Evolutionary conservation across 2,797 vertebrate species (phyloP).

Genomic region (Rhinogobio ventralis): DNA sequence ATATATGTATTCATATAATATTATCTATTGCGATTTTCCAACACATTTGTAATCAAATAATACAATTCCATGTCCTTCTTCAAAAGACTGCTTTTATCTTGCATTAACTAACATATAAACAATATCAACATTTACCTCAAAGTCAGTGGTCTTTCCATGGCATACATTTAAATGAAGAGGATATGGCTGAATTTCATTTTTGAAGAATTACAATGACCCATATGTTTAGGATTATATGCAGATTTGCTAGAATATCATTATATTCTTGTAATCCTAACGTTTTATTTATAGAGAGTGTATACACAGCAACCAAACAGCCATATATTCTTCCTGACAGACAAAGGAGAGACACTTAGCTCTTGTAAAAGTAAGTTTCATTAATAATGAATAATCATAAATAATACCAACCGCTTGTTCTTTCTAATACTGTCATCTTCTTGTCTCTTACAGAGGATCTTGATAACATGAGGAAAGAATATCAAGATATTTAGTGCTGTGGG

Average conservation of each 20-base stretch:
- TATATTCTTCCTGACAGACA: slow-evolving; percentile 91
- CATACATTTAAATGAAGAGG: background rate
- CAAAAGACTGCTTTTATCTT: background rate
- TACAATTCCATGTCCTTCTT: background rate
- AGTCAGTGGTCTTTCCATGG: background rate
- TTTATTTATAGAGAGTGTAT: slow-evolving; percentile 88
- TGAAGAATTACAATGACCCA: background rate
- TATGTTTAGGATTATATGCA: background rate
- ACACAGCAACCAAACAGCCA: slow-evolving; percentile 93
- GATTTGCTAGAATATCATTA: background rate
- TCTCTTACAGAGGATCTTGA: slow-evolving; percentile 83
- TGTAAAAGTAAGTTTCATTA: slow-evolving; percentile 85
- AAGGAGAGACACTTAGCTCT: slow-evolving; percentile 81
- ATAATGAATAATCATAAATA: background rate
- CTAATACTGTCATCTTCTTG: background rate
- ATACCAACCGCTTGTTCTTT: too few species aligned
- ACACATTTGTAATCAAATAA: too few species aligned
- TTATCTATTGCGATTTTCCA: background rate
- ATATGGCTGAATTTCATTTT: background rate
- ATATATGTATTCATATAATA: too few species aligned
- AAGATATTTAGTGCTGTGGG: slow-evolving; percentile 78
- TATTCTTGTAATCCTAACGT: slow-evolving; percentile 19
- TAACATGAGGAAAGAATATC: slow-evolving; percentile 84
- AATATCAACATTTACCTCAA: background rate
- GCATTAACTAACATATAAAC: background rate